Percentiles rank a stretch among this genome's conserved stretches.
phyloP scores from a whole-genome alignment of 2,113 vertebrate species.

The Dendrocopos noguchii region DNA sequence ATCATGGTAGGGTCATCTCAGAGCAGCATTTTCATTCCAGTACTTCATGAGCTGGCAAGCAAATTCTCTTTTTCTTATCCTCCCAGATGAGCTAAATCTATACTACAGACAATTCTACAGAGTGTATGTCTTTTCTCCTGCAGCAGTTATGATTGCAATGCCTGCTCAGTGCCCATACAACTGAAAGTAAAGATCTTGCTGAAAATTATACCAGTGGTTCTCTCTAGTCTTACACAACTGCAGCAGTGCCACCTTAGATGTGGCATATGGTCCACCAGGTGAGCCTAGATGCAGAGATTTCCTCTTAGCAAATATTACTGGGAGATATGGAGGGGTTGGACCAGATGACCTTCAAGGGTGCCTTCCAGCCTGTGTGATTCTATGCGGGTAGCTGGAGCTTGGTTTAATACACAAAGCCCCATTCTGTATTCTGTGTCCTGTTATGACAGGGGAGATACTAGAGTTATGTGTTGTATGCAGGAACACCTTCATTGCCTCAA shows the following conservation, averaged over 20 bases:
- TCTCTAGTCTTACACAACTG: neutral
- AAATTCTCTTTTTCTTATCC: neutral
- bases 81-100: neutral
- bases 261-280: neutral
- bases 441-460: neutral
- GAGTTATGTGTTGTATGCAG: neutral
- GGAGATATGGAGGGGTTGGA: neutral
- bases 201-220: neutral
- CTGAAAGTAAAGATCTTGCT: neutral
- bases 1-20: neutral
- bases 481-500: neutral
- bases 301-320: neutral
- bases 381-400: neutral
- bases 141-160: neutral
- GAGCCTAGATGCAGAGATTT: neutral
- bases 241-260: neutral
- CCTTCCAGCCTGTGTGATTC: too few relatives aligned
- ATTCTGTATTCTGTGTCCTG: neutral
- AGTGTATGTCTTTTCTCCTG: neutral
- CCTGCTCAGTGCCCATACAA: neutral
- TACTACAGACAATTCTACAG: neutral
- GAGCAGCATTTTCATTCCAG: neutral
- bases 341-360: too few relatives aligned
- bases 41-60: neutral
- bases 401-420: neutral